Evolutionary conservation across 64 coral and sea anemone genomes (phyloP).

Genomic region (Montipora sp.): DNA sequence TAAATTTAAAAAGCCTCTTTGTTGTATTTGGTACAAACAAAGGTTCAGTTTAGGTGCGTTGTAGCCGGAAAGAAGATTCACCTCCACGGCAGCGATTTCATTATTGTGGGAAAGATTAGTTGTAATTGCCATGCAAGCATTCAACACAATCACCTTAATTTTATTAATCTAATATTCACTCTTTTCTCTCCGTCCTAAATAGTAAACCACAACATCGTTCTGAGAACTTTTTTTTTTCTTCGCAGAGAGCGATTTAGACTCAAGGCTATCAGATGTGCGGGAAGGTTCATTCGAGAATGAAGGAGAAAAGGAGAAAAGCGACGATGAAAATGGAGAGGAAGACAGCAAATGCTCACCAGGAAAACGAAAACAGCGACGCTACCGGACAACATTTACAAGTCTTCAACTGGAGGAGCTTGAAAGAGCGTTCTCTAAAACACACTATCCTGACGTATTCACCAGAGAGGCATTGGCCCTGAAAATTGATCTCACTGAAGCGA

Average conservation of each 20-base stretch:
- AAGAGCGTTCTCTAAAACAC: slow-evolving; percentile 95
- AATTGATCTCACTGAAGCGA: slow-evolving; percentile 96
- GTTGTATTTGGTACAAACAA: not conserved
- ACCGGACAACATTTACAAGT: slow-evolving; percentile 98
- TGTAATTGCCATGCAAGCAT: slow-evolving; percentile 85
- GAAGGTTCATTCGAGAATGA: slow-evolving; percentile 15
- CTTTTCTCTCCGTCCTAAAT: slow-evolving; percentile 19
- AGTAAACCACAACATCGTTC: slow-evolving; percentile 31
- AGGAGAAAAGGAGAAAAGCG: slow-evolving; percentile 62
- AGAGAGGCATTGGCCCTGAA: slow-evolving; percentile 95
- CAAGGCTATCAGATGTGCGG: not conserved
- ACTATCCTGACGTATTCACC: slow-evolving; percentile 97
- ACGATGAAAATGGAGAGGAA: slow-evolving; percentile 49
- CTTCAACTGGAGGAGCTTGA: slow-evolving; percentile 97
- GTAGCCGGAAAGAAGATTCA: not conserved
- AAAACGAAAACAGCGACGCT: slow-evolving; percentile 94
- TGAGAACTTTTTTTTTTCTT: not conserved
- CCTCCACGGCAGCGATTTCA: not conserved
- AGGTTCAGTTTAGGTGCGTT: not conserved
- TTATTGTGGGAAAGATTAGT: slow-evolving; percentile 48
- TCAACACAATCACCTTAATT: slow-evolving; percentile 85
- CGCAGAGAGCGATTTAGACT: slow-evolving; percentile 14
- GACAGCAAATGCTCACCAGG: slow-evolving; percentile 49
- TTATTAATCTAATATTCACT: slow-evolving; percentile 91
- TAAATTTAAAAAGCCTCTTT: slow-evolving; percentile 23